phyloP scores from a whole-genome alignment of 2,888 invertebrate genomes.

The Slavum lentiscoides region DNA sequence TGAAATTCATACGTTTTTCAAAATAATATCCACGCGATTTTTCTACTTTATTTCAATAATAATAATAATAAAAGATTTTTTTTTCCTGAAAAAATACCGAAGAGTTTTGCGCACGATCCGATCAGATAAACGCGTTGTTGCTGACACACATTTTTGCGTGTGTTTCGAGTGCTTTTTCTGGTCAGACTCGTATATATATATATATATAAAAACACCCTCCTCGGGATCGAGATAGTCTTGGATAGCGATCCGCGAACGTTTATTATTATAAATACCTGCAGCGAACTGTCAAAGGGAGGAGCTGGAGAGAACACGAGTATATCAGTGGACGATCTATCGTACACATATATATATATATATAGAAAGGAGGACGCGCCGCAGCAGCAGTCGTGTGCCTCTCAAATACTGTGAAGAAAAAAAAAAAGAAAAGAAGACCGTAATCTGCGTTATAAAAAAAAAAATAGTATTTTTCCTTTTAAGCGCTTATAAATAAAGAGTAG shows the following conservation, averaged over 20 bases:
- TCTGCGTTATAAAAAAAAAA: conserved; percentile 29
- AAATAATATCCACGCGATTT: no score
- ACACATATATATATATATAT: no score
- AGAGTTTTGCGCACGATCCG: background rate
- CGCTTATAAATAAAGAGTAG: background rate
- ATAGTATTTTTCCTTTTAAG: background rate
- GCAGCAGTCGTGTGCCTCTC: conserved; percentile 1
- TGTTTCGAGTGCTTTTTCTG: conserved; percentile 26
- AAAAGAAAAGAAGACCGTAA: conserved; percentile 48
- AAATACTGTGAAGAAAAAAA: conserved; percentile 28
- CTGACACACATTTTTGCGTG: conserved; percentile 24
- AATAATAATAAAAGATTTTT: background rate
- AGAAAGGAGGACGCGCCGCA: conserved; percentile 3
- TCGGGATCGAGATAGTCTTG: conserved; percentile 25
- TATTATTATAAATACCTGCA: conserved; percentile 41
- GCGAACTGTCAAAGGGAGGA: conserved; percentile 32
- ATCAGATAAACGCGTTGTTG: conserved; percentile 3
- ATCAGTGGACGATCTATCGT: conserved; percentile 39
- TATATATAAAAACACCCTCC: conserved; percentile 35
- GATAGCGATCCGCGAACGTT: conserved; percentile 42
- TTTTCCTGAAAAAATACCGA: no score
- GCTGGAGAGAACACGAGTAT: conserved; percentile 13
- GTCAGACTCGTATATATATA: background rate
- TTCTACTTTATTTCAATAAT: conserved; percentile 18
- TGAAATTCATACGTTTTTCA: no score